Base-by-base conservation (phyloP, 2,797 vertebrate genomes). In the Argentina silus region DNA sequence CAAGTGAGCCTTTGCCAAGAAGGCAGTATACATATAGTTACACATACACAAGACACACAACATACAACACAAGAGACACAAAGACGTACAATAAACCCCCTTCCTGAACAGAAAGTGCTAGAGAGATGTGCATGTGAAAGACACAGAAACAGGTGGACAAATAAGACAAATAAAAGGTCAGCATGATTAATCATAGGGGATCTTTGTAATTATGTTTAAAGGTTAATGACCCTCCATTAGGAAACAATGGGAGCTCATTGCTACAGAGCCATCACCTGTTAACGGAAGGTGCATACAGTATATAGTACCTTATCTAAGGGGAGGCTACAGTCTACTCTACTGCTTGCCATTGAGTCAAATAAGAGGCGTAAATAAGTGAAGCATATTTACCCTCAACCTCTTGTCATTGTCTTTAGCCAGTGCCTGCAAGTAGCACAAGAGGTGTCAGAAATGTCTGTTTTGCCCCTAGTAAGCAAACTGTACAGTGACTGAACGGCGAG, bases 381-480 rank as follows among this genome's bases (percentile, higher is more conserved):
- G 61, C 42, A 90, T 91, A 91, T n/a, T 92, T 93, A 92, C 91
- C 93, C 82, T 82, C 70, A 86, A 82, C 74, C 59, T 91, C 77
- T 68, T 81, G 85, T 86, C 81, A 86, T 36, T 88, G 82, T 91
- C 87, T 92, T 91, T 92, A 79, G 83, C 81, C 86, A 86, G 76
- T 75, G 91, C 88, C 93, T 93, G 92, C 27, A 92, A 93, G 74
- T 74, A 88, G 87, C 86, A 93, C n/a, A 91, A 91, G 81, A 86
- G 76, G 69, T 76, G 79, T 90, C 81, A 91, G 79, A 75, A 75
- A 75, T 68, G 73, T 74, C 57, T 73, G 73, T 74, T 59, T 19
- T 14, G 62, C 67, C 66, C 10, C 48, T 43, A 80, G 74, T 59
- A 65, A 66, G 44, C 14, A 15, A 75, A 61, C 71, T 59, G 19